Evolutionary conservation across 2,888 invertebrate species (phyloP).

Genomic region (Agrilus cyanescens): DNA sequence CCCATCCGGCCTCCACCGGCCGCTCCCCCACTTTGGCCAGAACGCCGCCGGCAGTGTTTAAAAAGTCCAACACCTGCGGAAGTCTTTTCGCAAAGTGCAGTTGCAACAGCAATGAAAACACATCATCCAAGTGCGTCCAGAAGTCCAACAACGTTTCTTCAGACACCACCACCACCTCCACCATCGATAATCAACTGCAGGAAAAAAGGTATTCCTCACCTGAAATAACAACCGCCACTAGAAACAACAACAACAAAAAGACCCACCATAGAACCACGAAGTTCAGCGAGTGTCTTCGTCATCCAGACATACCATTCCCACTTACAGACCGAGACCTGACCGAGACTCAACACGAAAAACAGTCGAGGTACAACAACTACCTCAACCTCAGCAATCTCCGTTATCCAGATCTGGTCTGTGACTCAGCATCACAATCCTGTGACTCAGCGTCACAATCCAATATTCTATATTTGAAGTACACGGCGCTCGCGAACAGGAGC

Average conservation of each 20-base stretch:
- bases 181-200: neutral
- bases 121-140: slow-evolving; percentile 6
- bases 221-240: slow-evolving; percentile 10
- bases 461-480: slow-evolving; percentile 26
- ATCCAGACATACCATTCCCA: slow-evolving; percentile 33
- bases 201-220: slow-evolving; percentile 20
- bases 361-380: neutral
- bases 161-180: neutral
- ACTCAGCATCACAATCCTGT: slow-evolving; percentile 10
- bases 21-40: slow-evolving; percentile 10
- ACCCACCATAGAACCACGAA: slow-evolving; percentile 3
- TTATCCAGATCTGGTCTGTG: slow-evolving; percentile 9
- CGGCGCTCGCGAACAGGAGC: slow-evolving; percentile 25
- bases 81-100: slow-evolving; percentile 36
- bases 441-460: slow-evolving; percentile 18
- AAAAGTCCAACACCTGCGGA: slow-evolving; percentile 34
- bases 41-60: slow-evolving; percentile 9
- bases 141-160: slow-evolving; percentile 4
- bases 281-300: slow-evolving; percentile 24
- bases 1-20: slow-evolving; percentile 7
- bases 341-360: neutral
- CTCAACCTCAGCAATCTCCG: slow-evolving; percentile 3
- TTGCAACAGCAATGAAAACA: slow-evolving; percentile 24
- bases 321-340: slow-evolving; percentile 17
- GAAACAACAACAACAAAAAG: slow-evolving; percentile 1